Conservation (phyloP, 2,113 vertebrate genomes). For the human region GRCh38 chr3:180149001-180149500, state of each 20-base stretch:
- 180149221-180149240: not conserved
- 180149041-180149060: too few species aligned
- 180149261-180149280: not conserved
- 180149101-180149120: too few species aligned
- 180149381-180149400: not conserved
- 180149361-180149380: not conserved
- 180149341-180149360: not conserved
- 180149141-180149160: too few species aligned
- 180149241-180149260: not conserved
- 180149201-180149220: not conserved
- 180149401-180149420: not conserved
- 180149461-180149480: not conserved
- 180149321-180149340: not conserved
- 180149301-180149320: not conserved
- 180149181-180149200: not conserved
- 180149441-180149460: not conserved
- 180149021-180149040: too few species aligned
- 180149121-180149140: too few species aligned
- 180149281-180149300: not conserved
- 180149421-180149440: not conserved
- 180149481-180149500: constrained; percentile 1
- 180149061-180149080: too few species aligned
- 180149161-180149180: too few species aligned
- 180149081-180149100: too few species aligned
- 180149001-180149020: too few species aligned